Base-by-base conservation (phyloP, 2,888 invertebrate genomes). In the Eledone cirrhosa region DNA sequence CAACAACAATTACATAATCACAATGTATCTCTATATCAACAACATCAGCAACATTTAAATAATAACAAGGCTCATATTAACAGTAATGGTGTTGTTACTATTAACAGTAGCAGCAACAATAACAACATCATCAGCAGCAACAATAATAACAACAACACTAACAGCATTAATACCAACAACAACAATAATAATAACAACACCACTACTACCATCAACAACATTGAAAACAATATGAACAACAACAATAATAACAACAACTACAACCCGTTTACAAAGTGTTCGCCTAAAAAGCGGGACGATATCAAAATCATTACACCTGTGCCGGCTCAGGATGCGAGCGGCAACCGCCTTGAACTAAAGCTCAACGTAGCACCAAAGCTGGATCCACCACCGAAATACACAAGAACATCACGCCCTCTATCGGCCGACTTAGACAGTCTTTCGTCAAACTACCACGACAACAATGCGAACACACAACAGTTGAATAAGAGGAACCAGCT, bases 341-440 rank as follows among this genome's bases (percentile, higher is more conserved):
- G 84, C 14, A 85, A 83, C 78, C 81, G 83, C 19, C 82, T 84
- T 47, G 85, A 85, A 33, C 75, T 84, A 5, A 85, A 85, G 74
- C 33, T 85, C 1, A 82, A 79, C 11, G 81, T 80, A 27, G 82
- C 87, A 13, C 87, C 87, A 5, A 87, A 84, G 72, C 82, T 88
- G 16, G 85, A 86, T 65, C 88, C 88, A 2, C 88, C 88, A 3
- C 88, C 88, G 11, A 84, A 86, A 77, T 85, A 86, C 80, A 81
- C 59, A 59, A 69, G 77, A 53, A 59, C 74, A 22, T 53, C 78
- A 13, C 76, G 78, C 72, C 67, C 79, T 16, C 47, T 69, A 24
- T 79, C 81, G 41, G 83, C 83, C 76, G 84, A 84, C 48, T 84
- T 83, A 76, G 81, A 83, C 59, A 83, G 82, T 0, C 41, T 41